phyloP scores from a whole-genome alignment of 92 coral and sea anemone genomes.

The Epizoanthus rinbou region DNA sequence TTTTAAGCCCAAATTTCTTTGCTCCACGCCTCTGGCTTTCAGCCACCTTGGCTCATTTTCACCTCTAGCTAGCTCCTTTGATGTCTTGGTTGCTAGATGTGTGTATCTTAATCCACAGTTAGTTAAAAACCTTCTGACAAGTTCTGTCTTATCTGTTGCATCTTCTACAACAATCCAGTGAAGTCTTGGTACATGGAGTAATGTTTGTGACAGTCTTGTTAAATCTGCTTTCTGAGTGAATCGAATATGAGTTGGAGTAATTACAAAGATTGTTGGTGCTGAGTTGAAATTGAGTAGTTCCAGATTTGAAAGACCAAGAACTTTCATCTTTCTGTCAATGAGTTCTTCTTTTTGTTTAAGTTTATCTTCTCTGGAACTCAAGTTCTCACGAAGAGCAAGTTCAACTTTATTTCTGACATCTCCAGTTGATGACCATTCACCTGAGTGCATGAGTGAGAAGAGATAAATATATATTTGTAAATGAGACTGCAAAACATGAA shows the following conservation, averaged over 20 bases:
- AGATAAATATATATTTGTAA: neutral
- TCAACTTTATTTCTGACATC: conserved; percentile 25
- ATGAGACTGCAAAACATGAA: too few species aligned
- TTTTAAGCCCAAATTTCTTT: conserved; percentile 79
- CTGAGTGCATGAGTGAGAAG: conserved; percentile 9
- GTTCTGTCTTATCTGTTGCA: conserved; percentile 61
- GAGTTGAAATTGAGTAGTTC: conserved; percentile 19
- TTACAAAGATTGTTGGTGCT: conserved; percentile 70
- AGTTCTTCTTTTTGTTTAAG: conserved; percentile 56
- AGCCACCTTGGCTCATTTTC: conserved; percentile 91
- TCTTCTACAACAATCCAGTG: conserved; percentile 97
- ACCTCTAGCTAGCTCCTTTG: conserved; percentile 59
- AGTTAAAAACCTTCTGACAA: conserved; percentile 68
- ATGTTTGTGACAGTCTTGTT: conserved; percentile 90
- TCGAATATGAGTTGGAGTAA: conserved; percentile 88
- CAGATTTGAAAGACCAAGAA: conserved; percentile 63
- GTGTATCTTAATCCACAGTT: conserved; percentile 69
- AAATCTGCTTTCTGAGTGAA: conserved; percentile 95
- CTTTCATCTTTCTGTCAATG: conserved; percentile 49
- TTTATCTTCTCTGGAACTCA: conserved; percentile 56
- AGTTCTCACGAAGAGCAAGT: conserved; percentile 33
- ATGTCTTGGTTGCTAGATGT: conserved; percentile 82
- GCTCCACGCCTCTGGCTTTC: conserved; percentile 96
- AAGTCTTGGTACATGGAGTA: conserved; percentile 80
- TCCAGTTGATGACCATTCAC: conserved; percentile 20